phyloP scores from a whole-genome alignment of 2,797 vertebrate genomes.

The Arctocebus calabarensis region DNA sequence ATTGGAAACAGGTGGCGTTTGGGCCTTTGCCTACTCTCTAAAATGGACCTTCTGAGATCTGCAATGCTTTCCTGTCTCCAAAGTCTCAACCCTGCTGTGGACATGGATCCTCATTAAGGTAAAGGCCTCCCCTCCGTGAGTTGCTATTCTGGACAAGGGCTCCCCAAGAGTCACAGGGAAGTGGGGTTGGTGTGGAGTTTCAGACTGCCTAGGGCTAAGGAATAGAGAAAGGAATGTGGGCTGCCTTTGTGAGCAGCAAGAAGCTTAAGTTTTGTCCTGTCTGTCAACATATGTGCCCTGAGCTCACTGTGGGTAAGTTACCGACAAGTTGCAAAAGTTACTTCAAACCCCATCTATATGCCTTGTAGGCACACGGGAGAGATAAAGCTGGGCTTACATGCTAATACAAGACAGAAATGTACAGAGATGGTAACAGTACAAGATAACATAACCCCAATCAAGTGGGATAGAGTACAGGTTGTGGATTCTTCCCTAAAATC shows the following conservation, averaged over 20 bases:
- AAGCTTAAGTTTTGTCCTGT: neutral
- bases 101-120: slow-evolving; percentile 21
- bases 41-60: slow-evolving; percentile 55
- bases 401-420: neutral
- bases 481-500: neutral
- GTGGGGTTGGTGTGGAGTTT: neutral
- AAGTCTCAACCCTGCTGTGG: slow-evolving; percentile 16
- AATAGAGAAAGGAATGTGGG: neutral
- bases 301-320: neutral
- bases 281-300: neutral
- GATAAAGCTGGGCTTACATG: neutral
- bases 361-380: neutral
- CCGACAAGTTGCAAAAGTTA: neutral
- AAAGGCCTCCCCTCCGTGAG: neutral
- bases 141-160: neutral
- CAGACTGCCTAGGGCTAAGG: neutral
- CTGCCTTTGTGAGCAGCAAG: neutral
- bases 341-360: neutral
- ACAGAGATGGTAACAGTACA: neutral
- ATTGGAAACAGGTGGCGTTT: slow-evolving; percentile 79
- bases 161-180: neutral
- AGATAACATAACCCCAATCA: neutral
- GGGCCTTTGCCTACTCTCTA: slow-evolving; percentile 28
- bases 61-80: slow-evolving; percentile 52
- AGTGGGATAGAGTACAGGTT: neutral